Conservation (phyloP, 2,888 invertebrate species). For the Cyrtodaria siliqua region DNA sequence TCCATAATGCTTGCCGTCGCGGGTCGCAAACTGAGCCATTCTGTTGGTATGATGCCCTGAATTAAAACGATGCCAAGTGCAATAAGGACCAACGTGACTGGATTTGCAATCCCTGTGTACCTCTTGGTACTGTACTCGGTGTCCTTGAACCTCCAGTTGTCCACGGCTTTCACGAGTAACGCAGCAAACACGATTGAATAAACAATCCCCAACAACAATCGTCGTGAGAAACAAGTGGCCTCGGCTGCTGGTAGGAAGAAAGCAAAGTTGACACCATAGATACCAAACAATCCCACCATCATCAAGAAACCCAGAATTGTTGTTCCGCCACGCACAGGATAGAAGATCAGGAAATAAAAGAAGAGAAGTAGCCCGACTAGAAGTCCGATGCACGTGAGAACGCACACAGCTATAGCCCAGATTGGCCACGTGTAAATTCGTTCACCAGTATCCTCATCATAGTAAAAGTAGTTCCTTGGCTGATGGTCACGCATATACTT, state of each 20-base stretch:
- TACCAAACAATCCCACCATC: constrained; percentile 86
- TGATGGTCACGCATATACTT: constrained; percentile 61
- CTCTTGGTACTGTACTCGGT: constrained; percentile 66
- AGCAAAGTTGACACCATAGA: constrained; percentile 86
- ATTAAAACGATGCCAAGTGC: constrained; percentile 81
- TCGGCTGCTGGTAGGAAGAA: constrained; percentile 85
- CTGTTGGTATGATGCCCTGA: constrained; percentile 85
- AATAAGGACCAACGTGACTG: constrained; percentile 82
- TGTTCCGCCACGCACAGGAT: constrained; percentile 84
- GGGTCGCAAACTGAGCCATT: constrained; percentile 86
- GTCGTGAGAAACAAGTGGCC: constrained; percentile 84
- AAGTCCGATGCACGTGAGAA: constrained; percentile 84
- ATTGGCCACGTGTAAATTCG: constrained; percentile 80
- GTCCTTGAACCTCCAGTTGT: constrained; percentile 84
- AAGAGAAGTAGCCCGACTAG: constrained; percentile 84
- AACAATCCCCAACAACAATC: constrained; percentile 86
- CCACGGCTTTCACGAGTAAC: constrained; percentile 86
- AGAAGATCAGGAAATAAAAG: constrained; percentile 84
- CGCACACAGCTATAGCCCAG: constrained; percentile 79
- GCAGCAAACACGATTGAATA: constrained; percentile 86
- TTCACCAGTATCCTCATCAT: constrained; percentile 64
- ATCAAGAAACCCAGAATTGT: constrained; percentile 86
- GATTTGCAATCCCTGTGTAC: constrained; percentile 80
- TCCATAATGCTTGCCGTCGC: constrained; percentile 80
- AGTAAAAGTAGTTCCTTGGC: constrained; percentile 77